Percentiles rank a stretch among this genome's conserved stretches.
Evolutionary conservation across 2,888 invertebrate genomes (phyloP).

Genomic region (Acronicta psi): DNA sequence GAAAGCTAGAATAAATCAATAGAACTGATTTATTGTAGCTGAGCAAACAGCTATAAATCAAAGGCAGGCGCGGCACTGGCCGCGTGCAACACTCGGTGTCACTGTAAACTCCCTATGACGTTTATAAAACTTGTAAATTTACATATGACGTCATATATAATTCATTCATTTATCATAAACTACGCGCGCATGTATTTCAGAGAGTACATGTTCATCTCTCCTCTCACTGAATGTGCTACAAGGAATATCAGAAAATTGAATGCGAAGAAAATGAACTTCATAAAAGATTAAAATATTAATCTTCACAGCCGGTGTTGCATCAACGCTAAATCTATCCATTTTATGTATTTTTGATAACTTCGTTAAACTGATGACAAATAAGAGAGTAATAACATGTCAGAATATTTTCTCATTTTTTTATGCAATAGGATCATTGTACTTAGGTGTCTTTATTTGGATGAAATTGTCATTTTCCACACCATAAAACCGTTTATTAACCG

Average conservation of each 20-base stretch:
- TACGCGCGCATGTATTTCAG: not conserved
- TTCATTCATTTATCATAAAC: not conserved
- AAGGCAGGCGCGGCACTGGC: slow-evolving; percentile 54
- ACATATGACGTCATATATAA: slow-evolving; percentile 26
- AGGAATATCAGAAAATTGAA: slow-evolving; percentile 1
- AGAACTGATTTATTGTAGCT: slow-evolving; percentile 77
- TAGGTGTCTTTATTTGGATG: not conserved
- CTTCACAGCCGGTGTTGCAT: slow-evolving; percentile 16
- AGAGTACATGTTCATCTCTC: not conserved
- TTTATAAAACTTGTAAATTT: slow-evolving; percentile 23
- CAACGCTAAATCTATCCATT: too few relatives aligned
- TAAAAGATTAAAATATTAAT: slow-evolving; percentile 46
- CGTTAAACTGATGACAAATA: too few relatives aligned
- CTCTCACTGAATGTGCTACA: not conserved
- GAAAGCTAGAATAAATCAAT: slow-evolving; percentile 74
- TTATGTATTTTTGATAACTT: too few relatives aligned
- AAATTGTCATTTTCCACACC: slow-evolving; percentile 9
- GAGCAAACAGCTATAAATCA: slow-evolving; percentile 83
- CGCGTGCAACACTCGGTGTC: slow-evolving; percentile 21
- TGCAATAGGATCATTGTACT: too few relatives aligned
- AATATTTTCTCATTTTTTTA: too few relatives aligned
- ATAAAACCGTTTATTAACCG: slow-evolving; percentile 11
- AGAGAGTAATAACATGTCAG: too few relatives aligned
- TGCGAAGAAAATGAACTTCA: slow-evolving; percentile 13
- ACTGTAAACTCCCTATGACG: slow-evolving; percentile 24